Conservation (phyloP, 2,888 invertebrate species). For the Cephalotes varians region DNA sequence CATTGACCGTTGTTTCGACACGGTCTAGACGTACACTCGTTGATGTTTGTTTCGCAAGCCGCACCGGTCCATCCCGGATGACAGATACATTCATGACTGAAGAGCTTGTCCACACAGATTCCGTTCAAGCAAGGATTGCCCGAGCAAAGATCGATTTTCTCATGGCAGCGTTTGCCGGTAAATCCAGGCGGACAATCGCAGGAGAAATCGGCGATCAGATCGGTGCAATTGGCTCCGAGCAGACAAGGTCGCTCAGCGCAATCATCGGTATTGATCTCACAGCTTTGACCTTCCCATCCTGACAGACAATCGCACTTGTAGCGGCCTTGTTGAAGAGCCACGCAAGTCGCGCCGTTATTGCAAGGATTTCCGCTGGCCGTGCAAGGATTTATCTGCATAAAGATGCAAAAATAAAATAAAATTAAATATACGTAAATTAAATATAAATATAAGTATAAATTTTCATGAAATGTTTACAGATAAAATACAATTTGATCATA, state of each 20-base stretch:
- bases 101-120: slow-evolving; percentile 95
- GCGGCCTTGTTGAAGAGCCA: slow-evolving; percentile 95
- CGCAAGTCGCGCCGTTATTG: slow-evolving; percentile 95
- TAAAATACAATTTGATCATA: background rate
- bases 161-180: slow-evolving; percentile 97
- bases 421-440: background rate
- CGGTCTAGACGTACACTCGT: slow-evolving; percentile 95
- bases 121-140: slow-evolving; percentile 97
- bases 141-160: slow-evolving; percentile 96
- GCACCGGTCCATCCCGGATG: slow-evolving; percentile 96
- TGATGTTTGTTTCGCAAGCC: slow-evolving; percentile 95
- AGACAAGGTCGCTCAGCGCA: slow-evolving; percentile 97
- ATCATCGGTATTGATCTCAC: slow-evolving; percentile 97
- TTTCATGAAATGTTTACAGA: background rate
- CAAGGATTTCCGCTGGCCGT: slow-evolving; percentile 96
- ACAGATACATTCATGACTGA: slow-evolving; percentile 95
- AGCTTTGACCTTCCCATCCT: slow-evolving; percentile 99
- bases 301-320: slow-evolving; percentile 98
- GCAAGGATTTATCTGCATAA: slow-evolving; percentile 93
- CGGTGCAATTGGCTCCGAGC: slow-evolving; percentile 96
- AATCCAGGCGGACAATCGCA: slow-evolving; percentile 98
- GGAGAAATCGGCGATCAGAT: slow-evolving; percentile 96
- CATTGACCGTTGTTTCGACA: slow-evolving; percentile 98
- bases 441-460: background rate
- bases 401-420: background rate